Base-by-base conservation (phyloP, 2,797 vertebrate genomes). In the Echiichthys vipera region DNA sequence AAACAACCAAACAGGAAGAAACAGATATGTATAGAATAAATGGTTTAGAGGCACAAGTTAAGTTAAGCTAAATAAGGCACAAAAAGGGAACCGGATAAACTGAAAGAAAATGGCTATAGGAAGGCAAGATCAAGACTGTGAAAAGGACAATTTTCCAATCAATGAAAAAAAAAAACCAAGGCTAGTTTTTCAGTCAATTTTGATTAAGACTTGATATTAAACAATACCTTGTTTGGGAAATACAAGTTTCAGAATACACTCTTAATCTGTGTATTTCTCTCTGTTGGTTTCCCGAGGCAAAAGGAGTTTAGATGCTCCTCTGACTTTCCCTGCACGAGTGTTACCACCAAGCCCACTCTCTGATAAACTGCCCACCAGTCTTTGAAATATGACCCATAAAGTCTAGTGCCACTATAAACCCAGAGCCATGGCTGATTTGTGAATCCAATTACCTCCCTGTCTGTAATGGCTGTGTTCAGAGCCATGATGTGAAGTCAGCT, bases 401-500 rank as follows among this genome's bases (percentile, higher is more conserved):
- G 69, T 74, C 80, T 81, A 77, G 67, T 59, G 70, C 85, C 87
- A 87, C 91, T 70, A 92, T 93, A 95, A 95, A 94, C 88, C 89
- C 20, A 54, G 76, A 93, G 89, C 83, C 82, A 84, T 61, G 81
- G 79, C 90, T 93, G 94, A 95, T 95, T 95, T 95, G 93, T 94
- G 92, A 93, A 94, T 95, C 91, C 91, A 95, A 95, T 95, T 95
- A 95, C 86, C 85, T 88, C 72, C 71, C 69, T 64, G 72, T 87
- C 88, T 90, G 90, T 94, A 94, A 94, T 94, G 92, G 93, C 87
- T 89, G 86, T 90, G 92, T 94, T 93, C 87, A 90, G 86, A 87
- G 87, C 84, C 84, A 89, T 92, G 89, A 93, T 91, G 88, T 93
- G 93, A 90, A 94, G 91, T 93, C 92, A 91, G 90, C 89, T 89